Evolutionary conservation across 2,888 invertebrate species (phyloP).

Genomic region (Orgyia antiqua): DNA sequence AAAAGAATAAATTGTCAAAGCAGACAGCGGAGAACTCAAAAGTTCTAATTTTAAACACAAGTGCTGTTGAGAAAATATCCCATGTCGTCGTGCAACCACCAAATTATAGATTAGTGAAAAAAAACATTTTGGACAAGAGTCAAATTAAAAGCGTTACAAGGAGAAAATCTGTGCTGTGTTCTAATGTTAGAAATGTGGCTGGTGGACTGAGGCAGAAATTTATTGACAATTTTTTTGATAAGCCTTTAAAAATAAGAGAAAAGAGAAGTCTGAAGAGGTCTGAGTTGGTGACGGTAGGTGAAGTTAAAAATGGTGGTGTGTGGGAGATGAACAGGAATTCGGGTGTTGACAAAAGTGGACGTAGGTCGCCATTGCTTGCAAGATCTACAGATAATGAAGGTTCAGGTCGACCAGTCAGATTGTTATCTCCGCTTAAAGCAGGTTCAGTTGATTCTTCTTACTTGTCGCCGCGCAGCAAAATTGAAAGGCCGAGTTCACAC

Average conservation of each 20-base stretch:
- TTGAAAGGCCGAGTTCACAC: conserved; percentile 31
- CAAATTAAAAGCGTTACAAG: conserved; percentile 38
- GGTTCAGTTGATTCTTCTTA: conserved; percentile 33
- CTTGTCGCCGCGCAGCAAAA: conserved; percentile 35
- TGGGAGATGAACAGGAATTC: conserved; percentile 59
- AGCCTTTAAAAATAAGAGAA: conserved; percentile 26
- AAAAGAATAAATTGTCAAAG: conserved; percentile 52
- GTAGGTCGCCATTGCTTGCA: conserved; percentile 27
- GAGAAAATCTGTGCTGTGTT: conserved; percentile 27
- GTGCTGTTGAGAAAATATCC: conserved; percentile 62
- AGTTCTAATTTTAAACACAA: conserved; percentile 72
- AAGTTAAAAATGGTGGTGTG: conserved; percentile 35
- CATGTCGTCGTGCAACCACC: conserved; percentile 70
- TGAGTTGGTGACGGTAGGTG: conserved; percentile 18
- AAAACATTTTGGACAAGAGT: conserved; percentile 42
- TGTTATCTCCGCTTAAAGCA: conserved; percentile 28
- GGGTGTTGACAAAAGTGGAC: conserved; percentile 48
- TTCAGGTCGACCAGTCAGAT: conserved; percentile 27
- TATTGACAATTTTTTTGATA: conserved; percentile 47
- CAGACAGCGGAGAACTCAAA: conserved; percentile 47
- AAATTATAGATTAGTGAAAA: conserved; percentile 68
- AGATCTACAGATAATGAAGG: conserved; percentile 35
- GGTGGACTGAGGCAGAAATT: conserved; percentile 47
- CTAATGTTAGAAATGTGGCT: conserved; percentile 39
- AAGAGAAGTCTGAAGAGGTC: conserved; percentile 19